Conservation (phyloP, 2,888 invertebrate species). For the Lordiphosa fenestrarum region DNA sequence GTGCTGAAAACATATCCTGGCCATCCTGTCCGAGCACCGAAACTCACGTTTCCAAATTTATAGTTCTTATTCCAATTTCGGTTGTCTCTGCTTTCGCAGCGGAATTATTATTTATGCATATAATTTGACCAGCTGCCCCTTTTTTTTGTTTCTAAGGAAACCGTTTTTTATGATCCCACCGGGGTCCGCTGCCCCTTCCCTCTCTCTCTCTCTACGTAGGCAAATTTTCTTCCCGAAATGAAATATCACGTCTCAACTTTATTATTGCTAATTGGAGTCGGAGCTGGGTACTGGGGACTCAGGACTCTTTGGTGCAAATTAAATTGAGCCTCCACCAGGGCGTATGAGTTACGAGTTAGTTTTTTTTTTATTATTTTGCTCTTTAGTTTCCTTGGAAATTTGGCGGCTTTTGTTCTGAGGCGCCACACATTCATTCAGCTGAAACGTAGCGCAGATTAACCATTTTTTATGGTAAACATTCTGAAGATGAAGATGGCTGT, state of each 20-base stretch:
- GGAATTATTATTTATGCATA: constrained; percentile 78
- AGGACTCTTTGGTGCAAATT: constrained; percentile 27
- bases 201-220: constrained; percentile 44
- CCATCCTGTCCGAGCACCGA: constrained; percentile 26
- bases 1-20: constrained; percentile 43
- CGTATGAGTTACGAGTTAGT: constrained; percentile 69
- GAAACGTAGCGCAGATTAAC: constrained; percentile 70
- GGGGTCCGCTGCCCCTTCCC: neutral
- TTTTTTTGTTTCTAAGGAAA: constrained; percentile 66
- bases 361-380: too few species aligned
- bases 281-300: constrained; percentile 14
- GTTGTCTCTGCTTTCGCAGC: constrained; percentile 27
- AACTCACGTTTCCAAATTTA: constrained; percentile 57
- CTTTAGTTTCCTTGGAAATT: constrained; percentile 56
- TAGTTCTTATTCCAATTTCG: constrained; percentile 49
- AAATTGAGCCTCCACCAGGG: constrained; percentile 52
- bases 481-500: constrained; percentile 22
- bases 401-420: constrained; percentile 23
- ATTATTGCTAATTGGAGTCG: constrained; percentile 74
- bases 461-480: constrained; percentile 72
- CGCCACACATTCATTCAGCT: constrained; percentile 38
- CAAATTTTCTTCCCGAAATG: constrained; percentile 69
- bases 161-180: constrained; percentile 47
- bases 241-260: constrained; percentile 77
- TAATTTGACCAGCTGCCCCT: constrained; percentile 75